Evolutionary conservation across 2,888 invertebrate species (phyloP).

Genomic region (Synanthedon formicaeformis): DNA sequence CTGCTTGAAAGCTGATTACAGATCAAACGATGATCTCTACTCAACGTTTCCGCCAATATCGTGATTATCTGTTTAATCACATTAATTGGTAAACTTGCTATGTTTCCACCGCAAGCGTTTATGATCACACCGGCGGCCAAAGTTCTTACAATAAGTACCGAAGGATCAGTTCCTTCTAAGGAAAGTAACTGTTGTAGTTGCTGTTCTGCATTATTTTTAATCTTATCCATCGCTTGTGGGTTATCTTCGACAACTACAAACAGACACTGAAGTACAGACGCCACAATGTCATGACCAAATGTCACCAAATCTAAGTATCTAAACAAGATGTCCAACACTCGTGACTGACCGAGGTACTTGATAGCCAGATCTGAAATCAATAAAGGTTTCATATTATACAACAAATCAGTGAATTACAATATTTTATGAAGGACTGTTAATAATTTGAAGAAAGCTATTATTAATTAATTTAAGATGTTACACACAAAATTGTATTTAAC

Average conservation of each 20-base stretch:
- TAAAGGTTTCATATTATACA: too few species aligned
- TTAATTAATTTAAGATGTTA: too few species aligned
- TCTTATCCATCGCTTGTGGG: constrained; percentile 61
- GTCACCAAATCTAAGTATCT: constrained; percentile 70
- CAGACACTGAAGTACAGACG: constrained; percentile 74
- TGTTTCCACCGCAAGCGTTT: constrained; percentile 59
- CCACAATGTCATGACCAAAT: constrained; percentile 70
- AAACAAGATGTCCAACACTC: constrained; percentile 70
- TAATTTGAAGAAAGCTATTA: too few species aligned
- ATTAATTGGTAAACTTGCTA: constrained; percentile 44
- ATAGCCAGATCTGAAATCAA: constrained; percentile 67
- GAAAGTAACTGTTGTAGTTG: constrained; percentile 48
- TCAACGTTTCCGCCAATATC: constrained; percentile 63
- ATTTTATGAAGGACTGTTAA: too few species aligned
- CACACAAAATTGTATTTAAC: too few species aligned
- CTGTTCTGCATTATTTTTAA: constrained; percentile 60
- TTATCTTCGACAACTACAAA: constrained; percentile 81
- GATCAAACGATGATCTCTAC: constrained; percentile 62
- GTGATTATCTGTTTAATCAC: constrained; percentile 60
- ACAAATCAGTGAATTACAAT: too few species aligned
- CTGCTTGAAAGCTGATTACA: constrained; percentile 61
- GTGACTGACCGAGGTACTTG: constrained; percentile 74
- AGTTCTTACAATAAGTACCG: constrained; percentile 62
- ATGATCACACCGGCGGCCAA: constrained; percentile 71
- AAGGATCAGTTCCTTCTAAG: constrained; percentile 46